These are phyloP conservation scores for Falcaria lacertinaria DNA, from an alignment of 2,888 invertebrate genomes.

Conservation along the genomic window DNA sequence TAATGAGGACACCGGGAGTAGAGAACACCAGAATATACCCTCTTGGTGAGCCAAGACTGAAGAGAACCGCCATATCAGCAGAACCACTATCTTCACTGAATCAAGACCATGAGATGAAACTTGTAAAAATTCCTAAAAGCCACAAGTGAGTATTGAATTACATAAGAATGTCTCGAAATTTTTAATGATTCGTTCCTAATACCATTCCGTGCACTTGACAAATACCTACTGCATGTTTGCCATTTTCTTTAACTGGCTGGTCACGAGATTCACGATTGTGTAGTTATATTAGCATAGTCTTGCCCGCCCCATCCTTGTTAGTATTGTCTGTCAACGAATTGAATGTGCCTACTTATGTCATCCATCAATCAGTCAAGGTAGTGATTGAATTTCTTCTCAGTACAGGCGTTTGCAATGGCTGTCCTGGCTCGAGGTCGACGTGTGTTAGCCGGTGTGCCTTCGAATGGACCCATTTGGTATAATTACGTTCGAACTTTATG, in stretches of 20 bases:
- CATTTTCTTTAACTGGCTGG: constrained; percentile 15
- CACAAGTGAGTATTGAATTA: constrained; percentile 68
- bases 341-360: constrained; percentile 13
- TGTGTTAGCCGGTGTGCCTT: constrained; percentile 65
- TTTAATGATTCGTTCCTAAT: too few relatives aligned
- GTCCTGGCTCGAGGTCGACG: constrained; percentile 50
- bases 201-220: constrained; percentile 7
- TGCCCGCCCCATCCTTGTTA: constrained; percentile 10
- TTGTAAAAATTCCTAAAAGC: constrained; percentile 85
- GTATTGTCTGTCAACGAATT: constrained; percentile 11
- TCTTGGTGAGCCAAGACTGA: constrained; percentile 80
- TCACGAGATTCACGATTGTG: constrained; percentile 24
- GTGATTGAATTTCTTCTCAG: constrained; percentile 63
- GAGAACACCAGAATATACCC: constrained; percentile 77
- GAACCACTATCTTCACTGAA: constrained; percentile 84
- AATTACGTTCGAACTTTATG: constrained; percentile 68
- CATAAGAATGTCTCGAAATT: background rate
- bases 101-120: constrained; percentile 80
- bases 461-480: constrained; percentile 71
- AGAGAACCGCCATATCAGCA: constrained; percentile 89
- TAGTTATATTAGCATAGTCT: constrained; percentile 8
- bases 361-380: constrained; percentile 41
- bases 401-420: constrained; percentile 36
- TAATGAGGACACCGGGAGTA: constrained; percentile 68
- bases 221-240: constrained; percentile 10